These are phyloP conservation scores for Drosophila dives DNA, from an alignment of 2,888 invertebrate genomes.

Conservation along the genomic window DNA sequence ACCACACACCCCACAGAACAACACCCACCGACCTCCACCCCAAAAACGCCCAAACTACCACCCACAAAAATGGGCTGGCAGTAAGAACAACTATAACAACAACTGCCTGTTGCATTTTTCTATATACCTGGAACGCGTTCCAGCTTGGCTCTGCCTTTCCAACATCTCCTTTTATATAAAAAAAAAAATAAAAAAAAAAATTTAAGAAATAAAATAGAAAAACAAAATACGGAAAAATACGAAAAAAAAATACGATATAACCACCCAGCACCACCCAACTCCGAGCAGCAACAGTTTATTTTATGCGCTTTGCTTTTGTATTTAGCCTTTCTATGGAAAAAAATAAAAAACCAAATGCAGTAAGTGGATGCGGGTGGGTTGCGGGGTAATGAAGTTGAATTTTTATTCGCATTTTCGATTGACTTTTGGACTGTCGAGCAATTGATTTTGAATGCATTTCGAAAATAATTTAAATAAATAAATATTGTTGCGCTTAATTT, in stretches of 20 bases:
- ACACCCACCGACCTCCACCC: background rate
- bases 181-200: slow-evolving; percentile 40
- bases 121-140: slow-evolving; percentile 64
- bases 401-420: slow-evolving; percentile 12
- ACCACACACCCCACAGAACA: background rate
- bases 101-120: slow-evolving; percentile 77
- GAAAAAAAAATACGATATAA: slow-evolving; percentile 43
- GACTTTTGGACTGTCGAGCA: slow-evolving; percentile 4
- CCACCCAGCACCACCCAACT: slow-evolving; percentile 24
- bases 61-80: slow-evolving; percentile 27
- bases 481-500: slow-evolving; percentile 1
- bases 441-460: slow-evolving; percentile 31
- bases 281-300: slow-evolving; percentile 60
- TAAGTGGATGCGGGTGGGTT: too few species aligned
- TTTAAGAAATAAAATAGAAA: slow-evolving; percentile 67
- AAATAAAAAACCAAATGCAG: background rate
- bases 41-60: slow-evolving; percentile 10
- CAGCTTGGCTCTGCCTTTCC: slow-evolving; percentile 48
- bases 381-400: background rate
- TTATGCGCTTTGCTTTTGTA: slow-evolving; percentile 53
- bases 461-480: slow-evolving; percentile 9
- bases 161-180: slow-evolving; percentile 38
- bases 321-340: slow-evolving; percentile 19
- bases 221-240: slow-evolving; percentile 36
- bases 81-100: slow-evolving; percentile 57